Evolutionary conservation across 2,113 vertebrate genomes (phyloP).

Genomic region (Oreocharis arfaki): DNA sequence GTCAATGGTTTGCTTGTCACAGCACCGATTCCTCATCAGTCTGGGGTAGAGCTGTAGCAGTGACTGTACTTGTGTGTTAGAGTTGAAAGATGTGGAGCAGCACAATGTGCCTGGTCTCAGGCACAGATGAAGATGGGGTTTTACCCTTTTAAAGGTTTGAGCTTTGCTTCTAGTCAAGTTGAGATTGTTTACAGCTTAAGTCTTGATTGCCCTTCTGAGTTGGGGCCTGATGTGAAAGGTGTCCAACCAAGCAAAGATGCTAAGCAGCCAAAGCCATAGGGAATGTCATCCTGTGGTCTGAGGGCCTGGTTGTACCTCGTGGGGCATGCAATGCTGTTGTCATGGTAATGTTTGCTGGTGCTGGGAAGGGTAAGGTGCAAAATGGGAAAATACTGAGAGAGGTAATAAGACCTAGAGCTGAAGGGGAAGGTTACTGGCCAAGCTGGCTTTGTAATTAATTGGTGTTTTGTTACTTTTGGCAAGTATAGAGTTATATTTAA

Average conservation of each 20-base stretch:
- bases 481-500: background rate
- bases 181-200: too few species aligned
- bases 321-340: fast-evolving
- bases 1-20: background rate
- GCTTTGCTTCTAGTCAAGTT: background rate
- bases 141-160: background rate
- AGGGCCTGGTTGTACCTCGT: background rate
- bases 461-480: background rate
- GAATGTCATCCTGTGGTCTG: background rate
- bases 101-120: background rate
- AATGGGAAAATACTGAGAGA: background rate
- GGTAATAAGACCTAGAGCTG: background rate
- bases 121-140: background rate
- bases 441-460: background rate
- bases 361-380: background rate
- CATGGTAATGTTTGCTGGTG: background rate
- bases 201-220: background rate
- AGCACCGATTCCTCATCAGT: background rate
- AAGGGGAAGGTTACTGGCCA: background rate
- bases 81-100: background rate
- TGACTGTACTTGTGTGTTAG: background rate
- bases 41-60: background rate
- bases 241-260: background rate
- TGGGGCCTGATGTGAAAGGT: background rate
- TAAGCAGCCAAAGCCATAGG: background rate